Percentiles rank a stretch among this genome's conserved stretches.
phyloP scores from a whole-genome alignment of 2,797 vertebrate species.

The Coreius guichenoti region DNA sequence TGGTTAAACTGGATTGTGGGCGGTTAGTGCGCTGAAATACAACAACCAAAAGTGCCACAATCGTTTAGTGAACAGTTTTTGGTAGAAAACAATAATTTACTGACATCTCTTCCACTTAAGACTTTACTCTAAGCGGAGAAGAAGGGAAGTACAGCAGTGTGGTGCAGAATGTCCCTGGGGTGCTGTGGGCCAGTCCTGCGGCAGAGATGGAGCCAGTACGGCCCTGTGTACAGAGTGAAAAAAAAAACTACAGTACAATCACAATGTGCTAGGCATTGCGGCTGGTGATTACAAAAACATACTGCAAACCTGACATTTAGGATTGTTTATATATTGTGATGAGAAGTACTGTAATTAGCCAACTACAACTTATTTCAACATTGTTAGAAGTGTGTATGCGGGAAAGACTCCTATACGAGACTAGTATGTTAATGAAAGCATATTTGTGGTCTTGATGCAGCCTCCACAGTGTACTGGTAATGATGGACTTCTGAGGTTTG shows the following conservation, averaged over 20 bases:
- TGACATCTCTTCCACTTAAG: slow-evolving; percentile 5
- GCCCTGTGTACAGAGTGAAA: background rate
- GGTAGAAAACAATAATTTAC: slow-evolving; percentile 21
- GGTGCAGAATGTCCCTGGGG: slow-evolving; percentile 2
- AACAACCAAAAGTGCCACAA: background rate
- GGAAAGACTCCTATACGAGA: background rate
- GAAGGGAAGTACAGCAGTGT: slow-evolving; percentile 18
- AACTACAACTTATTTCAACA: background rate
- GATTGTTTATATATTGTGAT: background rate
- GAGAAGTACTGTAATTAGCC: background rate
- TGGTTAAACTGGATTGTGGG: background rate
- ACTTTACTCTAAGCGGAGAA: background rate
- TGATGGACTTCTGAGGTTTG: slow-evolving; percentile 25
- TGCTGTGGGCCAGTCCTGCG: slow-evolving; percentile 23
- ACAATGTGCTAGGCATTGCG: background rate
- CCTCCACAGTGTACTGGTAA: background rate
- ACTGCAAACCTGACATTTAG: background rate
- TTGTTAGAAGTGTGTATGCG: background rate
- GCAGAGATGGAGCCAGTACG: slow-evolving; percentile 21
- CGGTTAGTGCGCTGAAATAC: background rate
- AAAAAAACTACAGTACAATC: background rate
- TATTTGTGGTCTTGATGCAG: slow-evolving; percentile 15
- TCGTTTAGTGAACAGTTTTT: background rate
- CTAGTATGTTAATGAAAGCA: background rate
- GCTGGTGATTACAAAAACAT: background rate